Evolutionary conservation across 2,113 vertebrate genomes (phyloP).

Genomic region (Petrocephalus zakoni): DNA sequence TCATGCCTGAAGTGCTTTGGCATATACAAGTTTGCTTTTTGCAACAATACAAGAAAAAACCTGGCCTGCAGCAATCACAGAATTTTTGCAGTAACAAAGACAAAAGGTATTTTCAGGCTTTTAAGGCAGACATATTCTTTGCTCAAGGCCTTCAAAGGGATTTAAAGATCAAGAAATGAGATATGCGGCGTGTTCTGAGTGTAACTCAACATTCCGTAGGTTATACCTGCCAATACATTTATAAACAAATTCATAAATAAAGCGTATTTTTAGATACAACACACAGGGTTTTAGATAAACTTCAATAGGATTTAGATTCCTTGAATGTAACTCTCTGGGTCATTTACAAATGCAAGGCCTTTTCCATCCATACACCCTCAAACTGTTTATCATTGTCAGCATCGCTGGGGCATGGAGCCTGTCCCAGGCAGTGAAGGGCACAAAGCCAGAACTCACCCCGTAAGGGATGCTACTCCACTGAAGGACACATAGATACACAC

Average conservation of each 20-base stretch:
- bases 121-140: constrained; percentile 50
- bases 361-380: neutral
- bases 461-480: neutral
- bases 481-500: neutral
- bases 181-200: constrained; percentile 38
- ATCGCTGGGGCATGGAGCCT: neutral
- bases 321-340: neutral
- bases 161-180: constrained; percentile 60
- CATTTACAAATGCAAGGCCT: neutral
- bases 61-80: constrained; percentile 56
- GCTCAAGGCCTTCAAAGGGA: constrained; percentile 63
- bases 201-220: neutral
- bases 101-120: constrained; percentile 60
- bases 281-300: neutral
- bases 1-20: constrained; percentile 52
- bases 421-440: neutral
- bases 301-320: neutral
- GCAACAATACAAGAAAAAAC: constrained; percentile 59
- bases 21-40: constrained; percentile 50
- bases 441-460: neutral
- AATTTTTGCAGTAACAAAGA: constrained; percentile 40
- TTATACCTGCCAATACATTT: constrained; percentile 5
- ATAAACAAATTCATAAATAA: neutral
- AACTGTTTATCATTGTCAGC: neutral
- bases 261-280: neutral